A percentile compares a stretch with the other conserved stretches of the same genome.
Conservation (phyloP, 2,888 invertebrate species). For the Nipponacmea schrenckii region DNA sequence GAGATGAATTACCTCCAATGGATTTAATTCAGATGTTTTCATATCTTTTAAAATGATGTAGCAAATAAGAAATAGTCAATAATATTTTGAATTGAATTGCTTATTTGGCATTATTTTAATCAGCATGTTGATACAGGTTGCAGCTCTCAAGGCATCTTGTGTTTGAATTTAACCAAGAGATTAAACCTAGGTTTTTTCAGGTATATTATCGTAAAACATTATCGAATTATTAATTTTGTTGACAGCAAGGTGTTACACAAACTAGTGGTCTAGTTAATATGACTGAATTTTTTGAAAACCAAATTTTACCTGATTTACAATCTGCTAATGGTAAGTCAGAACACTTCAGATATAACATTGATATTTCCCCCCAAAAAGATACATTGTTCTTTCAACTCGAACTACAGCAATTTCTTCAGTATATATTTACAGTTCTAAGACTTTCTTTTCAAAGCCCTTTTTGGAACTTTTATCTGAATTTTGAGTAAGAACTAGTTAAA, state of each 20-base stretch:
- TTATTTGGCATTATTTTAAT: too few species aligned
- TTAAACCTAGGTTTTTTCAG: neutral
- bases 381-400: neutral
- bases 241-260: constrained; percentile 85
- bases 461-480: too few species aligned
- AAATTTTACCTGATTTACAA: constrained; percentile 87
- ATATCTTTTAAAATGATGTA: too few species aligned
- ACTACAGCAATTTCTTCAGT: too few species aligned
- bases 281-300: constrained; percentile 86
- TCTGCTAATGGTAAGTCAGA: constrained; percentile 71
- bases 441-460: too few species aligned
- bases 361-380: constrained; percentile 1
- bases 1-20: too few species aligned
- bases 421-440: too few species aligned
- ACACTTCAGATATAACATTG: neutral
- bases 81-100: too few species aligned
- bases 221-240: too few species aligned
- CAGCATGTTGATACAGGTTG: too few species aligned
- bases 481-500: neutral
- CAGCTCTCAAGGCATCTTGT: neutral
- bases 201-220: too few species aligned
- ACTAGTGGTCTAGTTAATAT: constrained; percentile 90
- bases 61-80: too few species aligned
- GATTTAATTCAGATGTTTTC: neutral
- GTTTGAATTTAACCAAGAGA: neutral